Percentiles rank a stretch among this genome's conserved stretches.
Evolutionary conservation across 2,888 invertebrate species (phyloP).

Genomic region (Microplitis manilae): DNA sequence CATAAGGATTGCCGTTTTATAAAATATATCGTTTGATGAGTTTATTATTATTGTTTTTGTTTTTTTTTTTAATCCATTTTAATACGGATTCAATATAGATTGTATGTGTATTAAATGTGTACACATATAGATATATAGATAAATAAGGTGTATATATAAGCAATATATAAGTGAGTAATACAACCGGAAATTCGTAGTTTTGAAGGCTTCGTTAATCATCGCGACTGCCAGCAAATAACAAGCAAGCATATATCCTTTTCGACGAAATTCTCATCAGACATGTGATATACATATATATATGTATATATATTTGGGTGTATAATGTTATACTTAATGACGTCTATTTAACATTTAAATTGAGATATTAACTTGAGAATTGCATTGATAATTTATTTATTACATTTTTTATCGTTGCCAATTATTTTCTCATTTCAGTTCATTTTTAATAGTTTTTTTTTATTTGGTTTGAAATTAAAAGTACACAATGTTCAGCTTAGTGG

Average conservation of each 20-base stretch:
- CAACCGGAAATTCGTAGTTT: constrained; percentile 5
- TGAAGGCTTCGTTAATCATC: constrained; percentile 27
- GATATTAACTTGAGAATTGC: constrained; percentile 41
- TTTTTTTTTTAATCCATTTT: neutral
- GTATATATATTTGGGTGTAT: neutral
- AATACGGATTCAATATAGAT: neutral
- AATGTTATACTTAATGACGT: constrained; percentile 33
- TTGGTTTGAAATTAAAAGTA: neutral
- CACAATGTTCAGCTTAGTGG: neutral
- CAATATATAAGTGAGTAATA: constrained; percentile 6
- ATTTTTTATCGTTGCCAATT: neutral
- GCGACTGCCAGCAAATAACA: constrained; percentile 12
- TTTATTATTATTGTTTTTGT: neutral
- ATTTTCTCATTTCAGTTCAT: neutral
- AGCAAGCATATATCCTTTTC: constrained; percentile 20
- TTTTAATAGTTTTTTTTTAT: neutral
- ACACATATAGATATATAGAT: neutral
- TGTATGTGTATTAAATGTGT: neutral
- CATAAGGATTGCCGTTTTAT: neutral
- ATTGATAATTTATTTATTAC: constrained; percentile 34
- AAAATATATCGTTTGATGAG: neutral
- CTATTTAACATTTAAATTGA: constrained; percentile 43
- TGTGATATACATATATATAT: neutral
- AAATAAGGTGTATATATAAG: neutral
- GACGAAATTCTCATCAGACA: constrained; percentile 25